Conservation (phyloP, 2,888 invertebrate species). For the Rhingia rostrata region DNA sequence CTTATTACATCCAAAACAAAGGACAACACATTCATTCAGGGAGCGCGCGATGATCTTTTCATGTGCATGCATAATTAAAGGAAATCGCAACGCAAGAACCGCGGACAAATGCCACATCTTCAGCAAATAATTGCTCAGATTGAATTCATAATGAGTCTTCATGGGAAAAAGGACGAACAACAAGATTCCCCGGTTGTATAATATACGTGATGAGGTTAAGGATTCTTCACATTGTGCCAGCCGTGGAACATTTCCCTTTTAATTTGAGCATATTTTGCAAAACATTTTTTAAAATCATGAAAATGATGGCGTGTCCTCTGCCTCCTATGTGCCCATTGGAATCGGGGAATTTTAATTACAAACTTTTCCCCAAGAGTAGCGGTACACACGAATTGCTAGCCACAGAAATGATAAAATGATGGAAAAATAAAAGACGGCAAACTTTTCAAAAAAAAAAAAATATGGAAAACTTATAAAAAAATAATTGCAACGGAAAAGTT, state of each 20-base stretch:
- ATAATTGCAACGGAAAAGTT: conserved; percentile 72
- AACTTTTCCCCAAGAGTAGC: conserved; percentile 55
- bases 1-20: conserved; percentile 56
- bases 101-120: conserved; percentile 60
- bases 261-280: conserved; percentile 47
- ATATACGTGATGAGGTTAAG: conserved; percentile 60
- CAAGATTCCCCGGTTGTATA: conserved; percentile 10
- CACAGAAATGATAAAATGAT: conserved; percentile 7
- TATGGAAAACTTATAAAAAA: conserved; percentile 59
- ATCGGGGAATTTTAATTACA: conserved; percentile 69
- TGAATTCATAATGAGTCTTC: conserved; percentile 69
- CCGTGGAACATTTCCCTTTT: conserved; percentile 47
- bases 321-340: conserved; percentile 38
- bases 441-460: conserved; percentile 24
- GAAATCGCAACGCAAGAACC: conserved; percentile 53
- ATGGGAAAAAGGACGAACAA: conserved; percentile 11
- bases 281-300: conserved; percentile 46
- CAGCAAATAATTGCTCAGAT: conserved; percentile 72
- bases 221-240: conserved; percentile 61
- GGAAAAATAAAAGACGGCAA: conserved; percentile 1
- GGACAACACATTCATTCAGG: conserved; percentile 57
- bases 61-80: conserved; percentile 83
- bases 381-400: conserved; percentile 29
- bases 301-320: conserved; percentile 50
- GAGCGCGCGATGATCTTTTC: conserved; percentile 81